phyloP scores from a whole-genome alignment of 1,140 invertebrate genomes.

The Lucilia sericata region DNA sequence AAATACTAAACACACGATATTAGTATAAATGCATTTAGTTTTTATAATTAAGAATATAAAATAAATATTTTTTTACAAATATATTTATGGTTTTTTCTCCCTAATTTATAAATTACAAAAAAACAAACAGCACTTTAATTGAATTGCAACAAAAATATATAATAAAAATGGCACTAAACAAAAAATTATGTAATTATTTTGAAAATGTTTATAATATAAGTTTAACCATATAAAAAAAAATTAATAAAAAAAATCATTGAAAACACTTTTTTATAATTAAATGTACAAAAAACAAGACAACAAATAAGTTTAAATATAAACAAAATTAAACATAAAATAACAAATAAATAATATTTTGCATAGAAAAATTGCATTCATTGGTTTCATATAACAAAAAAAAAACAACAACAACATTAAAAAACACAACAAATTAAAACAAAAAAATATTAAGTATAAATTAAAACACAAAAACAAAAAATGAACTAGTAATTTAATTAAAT shows the following conservation, averaged over 20 bases:
- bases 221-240: not conserved
- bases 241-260: not conserved
- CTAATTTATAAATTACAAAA: not conserved
- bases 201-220: not conserved
- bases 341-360: constrained; percentile 36
- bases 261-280: constrained; percentile 27
- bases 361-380: constrained; percentile 42
- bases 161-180: not conserved
- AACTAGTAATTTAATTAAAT: constrained; percentile 13
- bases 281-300: constrained; percentile 35
- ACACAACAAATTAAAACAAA: constrained; percentile 35
- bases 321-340: constrained; percentile 16
- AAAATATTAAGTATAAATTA: constrained; percentile 4
- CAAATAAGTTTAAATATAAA: constrained; percentile 1
- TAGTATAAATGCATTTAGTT: not conserved
- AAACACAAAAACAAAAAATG: not conserved
- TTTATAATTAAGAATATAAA: not conserved
- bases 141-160: constrained; percentile 1
- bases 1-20: not conserved
- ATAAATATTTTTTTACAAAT: constrained; percentile 22
- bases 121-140: constrained; percentile 10
- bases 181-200: not conserved
- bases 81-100: not conserved
- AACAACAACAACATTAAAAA: constrained; percentile 28
- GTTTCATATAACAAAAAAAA: constrained; percentile 41